A percentile compares a stretch with the other conserved stretches of the same genome.
phyloP scores from a whole-genome alignment of 2,113 vertebrate species.

The Notarius lentiginosus region DNA sequence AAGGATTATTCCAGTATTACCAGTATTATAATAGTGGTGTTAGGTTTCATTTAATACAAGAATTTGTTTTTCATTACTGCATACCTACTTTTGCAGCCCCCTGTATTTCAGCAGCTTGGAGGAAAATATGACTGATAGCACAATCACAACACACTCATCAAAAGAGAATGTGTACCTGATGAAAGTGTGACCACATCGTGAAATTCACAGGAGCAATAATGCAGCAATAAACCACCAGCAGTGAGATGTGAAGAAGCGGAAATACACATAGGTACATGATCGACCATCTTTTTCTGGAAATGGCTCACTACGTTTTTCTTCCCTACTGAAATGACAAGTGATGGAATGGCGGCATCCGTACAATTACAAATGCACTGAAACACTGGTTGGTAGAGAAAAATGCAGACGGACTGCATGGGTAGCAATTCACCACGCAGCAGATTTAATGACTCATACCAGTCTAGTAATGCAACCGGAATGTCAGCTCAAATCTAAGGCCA shows the following conservation, averaged over 20 bases:
- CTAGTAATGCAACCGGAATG: slow-evolving; percentile 25
- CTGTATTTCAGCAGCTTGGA: not conserved
- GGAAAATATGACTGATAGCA: not conserved
- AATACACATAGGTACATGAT: not conserved
- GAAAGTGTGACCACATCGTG: not conserved
- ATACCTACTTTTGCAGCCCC: too few relatives aligned
- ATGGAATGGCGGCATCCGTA: not conserved
- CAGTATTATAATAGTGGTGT: too few relatives aligned
- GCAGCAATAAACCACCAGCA: slow-evolving; percentile 9
- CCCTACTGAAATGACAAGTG: slow-evolving; percentile 9
- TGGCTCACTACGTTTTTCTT: not conserved
- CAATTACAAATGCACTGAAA: slow-evolving; percentile 33
- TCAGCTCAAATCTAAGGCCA: slow-evolving; percentile 2
- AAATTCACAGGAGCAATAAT: not conserved
- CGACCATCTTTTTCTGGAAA: not conserved
- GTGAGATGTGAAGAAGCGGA: not conserved
- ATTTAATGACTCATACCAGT: slow-evolving; percentile 31
- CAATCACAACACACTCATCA: not conserved
- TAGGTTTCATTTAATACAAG: too few relatives aligned
- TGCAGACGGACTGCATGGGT: slow-evolving; percentile 22
- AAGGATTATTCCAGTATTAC: too few relatives aligned
- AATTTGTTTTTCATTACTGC: too few relatives aligned
- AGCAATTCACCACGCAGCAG: slow-evolving; percentile 35
- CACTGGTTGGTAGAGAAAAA: slow-evolving; percentile 19
- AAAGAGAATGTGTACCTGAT: not conserved